Evolutionary conservation across 1,140 invertebrate genomes (phyloP).

Genomic region (Bursaphelenchus mucronatus): DNA sequence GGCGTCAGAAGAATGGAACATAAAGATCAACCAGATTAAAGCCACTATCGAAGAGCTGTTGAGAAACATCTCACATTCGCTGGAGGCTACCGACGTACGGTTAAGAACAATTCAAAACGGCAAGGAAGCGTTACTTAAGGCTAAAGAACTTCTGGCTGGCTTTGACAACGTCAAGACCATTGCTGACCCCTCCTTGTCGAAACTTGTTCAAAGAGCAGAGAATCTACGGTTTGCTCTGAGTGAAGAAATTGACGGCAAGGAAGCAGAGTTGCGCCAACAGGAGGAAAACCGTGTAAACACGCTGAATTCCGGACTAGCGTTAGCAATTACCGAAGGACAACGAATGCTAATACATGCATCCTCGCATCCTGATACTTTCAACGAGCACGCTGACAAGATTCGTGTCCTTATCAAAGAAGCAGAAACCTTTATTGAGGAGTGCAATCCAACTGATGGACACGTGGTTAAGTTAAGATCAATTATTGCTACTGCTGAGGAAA

Average conservation of each 20-base stretch:
- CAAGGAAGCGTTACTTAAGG: no score
- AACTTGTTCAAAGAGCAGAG: no score
- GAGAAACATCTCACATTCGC: background rate
- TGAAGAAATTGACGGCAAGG: no score
- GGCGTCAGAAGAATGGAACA: no score
- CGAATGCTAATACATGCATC: background rate
- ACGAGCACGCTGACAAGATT: constrained; percentile 1
- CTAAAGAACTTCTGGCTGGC: no score
- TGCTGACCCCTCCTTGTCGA: no score
- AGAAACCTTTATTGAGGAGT: background rate
- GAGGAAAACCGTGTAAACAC: background rate
- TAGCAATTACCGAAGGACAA: constrained; percentile 2
- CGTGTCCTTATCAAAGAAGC: background rate
- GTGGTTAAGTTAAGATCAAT: background rate
- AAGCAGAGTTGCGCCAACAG: no score
- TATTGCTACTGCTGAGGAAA: background rate
- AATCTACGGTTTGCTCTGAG: no score
- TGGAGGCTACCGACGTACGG: background rate
- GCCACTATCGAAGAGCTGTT: background rate
- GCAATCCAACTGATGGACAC: no score
- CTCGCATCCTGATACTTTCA: constrained; percentile 5
- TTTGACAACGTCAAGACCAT: no score
- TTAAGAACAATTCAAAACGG: no score
- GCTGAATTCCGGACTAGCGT: background rate
- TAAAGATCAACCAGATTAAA: background rate